Evolutionary conservation across 2,797 vertebrate genomes (phyloP).

Genomic region (Phyllotis vaccarum): DNA sequence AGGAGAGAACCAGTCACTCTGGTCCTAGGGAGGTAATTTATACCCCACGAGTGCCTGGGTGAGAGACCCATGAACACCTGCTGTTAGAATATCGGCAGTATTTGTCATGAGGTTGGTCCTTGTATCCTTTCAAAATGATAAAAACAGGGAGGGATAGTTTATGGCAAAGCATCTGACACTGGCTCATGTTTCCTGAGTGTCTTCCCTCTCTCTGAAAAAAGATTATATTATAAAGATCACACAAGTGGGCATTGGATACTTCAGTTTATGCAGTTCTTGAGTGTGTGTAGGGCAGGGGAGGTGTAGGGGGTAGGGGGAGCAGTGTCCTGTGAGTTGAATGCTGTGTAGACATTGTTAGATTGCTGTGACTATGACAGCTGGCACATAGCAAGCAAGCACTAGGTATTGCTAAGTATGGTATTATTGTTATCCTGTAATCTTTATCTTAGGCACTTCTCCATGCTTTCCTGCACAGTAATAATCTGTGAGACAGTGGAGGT

Average conservation of each 20-base stretch:
- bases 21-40: not conserved
- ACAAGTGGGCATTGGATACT: not conserved
- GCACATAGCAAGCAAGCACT: too few relatives aligned
- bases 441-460: not conserved
- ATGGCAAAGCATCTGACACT: not conserved
- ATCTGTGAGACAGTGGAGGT: not conserved
- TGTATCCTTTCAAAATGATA: not conserved
- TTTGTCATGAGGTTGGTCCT: not conserved
- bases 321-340: accelerated
- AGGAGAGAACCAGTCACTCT: not conserved
- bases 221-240: not conserved
- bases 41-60: not conserved
- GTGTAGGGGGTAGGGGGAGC: too few relatives aligned
- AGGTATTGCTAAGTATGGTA: not conserved
- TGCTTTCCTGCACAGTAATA: not conserved
- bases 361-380: not conserved
- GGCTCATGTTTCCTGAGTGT: not conserved
- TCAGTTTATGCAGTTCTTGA: not conserved
- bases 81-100: not conserved
- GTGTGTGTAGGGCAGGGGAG: not conserved
- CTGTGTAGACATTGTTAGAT: not conserved
- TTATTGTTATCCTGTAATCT: not conserved
- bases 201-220: not conserved
- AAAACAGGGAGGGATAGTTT: too few relatives aligned
- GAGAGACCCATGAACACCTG: not conserved